A percentile compares a stretch with the other conserved stretches of the same genome.
phyloP scores from a whole-genome alignment of 1,140 invertebrate genomes.

The Panagrolaimus sp. region DNA sequence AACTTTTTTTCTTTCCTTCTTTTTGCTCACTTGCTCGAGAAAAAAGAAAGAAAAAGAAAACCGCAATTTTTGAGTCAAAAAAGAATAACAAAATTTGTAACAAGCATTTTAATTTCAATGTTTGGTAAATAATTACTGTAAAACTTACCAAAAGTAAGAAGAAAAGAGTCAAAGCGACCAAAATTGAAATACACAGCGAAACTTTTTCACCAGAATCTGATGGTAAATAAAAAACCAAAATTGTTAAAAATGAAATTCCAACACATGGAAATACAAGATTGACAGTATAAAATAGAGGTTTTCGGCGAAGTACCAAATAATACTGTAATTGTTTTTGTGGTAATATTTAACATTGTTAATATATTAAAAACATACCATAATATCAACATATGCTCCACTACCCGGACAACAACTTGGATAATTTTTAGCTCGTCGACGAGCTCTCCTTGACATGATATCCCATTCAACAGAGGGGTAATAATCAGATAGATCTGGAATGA shows the following conservation, averaged over 20 bases:
- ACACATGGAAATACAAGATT: conserved; percentile 94
- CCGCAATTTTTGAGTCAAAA: neutral
- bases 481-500: conserved; percentile 81
- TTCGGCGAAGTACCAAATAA: conserved; percentile 68
- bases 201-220: conserved; percentile 97
- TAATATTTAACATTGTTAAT: neutral
- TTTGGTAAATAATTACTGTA: neutral
- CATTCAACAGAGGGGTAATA: conserved; percentile 97
- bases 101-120: too few relatives aligned
- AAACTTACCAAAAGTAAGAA: conserved; percentile 77
- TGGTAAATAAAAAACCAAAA: conserved; percentile 93
- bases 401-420: conserved; percentile 77
- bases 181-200: conserved; percentile 93
- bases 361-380: conserved; percentile 68
- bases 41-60: too few relatives aligned
- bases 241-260: conserved; percentile 86
- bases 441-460: conserved; percentile 89
- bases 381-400: conserved; percentile 78
- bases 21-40: too few relatives aligned
- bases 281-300: conserved; percentile 90
- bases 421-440: conserved; percentile 75
- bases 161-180: conserved; percentile 98
- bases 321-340: conserved; percentile 37
- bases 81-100: too few relatives aligned
- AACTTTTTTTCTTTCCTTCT: too few relatives aligned